These are phyloP conservation scores for Riptortus pedestris DNA, from an alignment of 1,140 invertebrate genomes.

Conservation along the genomic window DNA sequence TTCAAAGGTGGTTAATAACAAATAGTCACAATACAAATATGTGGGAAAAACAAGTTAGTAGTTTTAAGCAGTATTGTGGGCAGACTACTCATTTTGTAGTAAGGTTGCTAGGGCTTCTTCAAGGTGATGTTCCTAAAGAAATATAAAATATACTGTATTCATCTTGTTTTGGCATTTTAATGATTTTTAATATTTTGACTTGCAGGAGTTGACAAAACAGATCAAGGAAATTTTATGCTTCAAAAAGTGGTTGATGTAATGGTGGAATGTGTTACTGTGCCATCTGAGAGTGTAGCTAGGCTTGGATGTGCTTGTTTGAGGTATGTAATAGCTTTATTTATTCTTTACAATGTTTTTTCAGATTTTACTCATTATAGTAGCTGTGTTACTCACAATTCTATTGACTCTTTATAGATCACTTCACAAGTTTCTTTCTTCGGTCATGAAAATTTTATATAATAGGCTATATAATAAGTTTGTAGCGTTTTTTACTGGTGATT, in stretches of 20 bases:
- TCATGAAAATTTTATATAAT: no score
- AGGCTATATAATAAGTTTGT: no score
- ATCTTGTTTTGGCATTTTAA: not conserved
- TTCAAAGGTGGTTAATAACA: conserved; percentile 74
- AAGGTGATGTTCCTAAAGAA: conserved; percentile 37
- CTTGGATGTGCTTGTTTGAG: conserved; percentile 85
- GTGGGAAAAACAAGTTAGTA: conserved; percentile 64
- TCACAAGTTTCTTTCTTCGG: no score
- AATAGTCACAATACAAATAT: conserved; percentile 43
- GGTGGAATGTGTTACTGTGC: conserved; percentile 81
- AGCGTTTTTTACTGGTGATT: no score
- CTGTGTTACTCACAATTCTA: no score
- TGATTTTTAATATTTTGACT: not conserved
- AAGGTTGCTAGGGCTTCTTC: conserved; percentile 55
- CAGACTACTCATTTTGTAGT: conserved; percentile 84
- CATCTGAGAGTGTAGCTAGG: conserved; percentile 74
- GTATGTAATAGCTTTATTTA: conserved; percentile 35
- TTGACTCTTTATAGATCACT: no score
- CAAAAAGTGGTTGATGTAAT: conserved; percentile 78
- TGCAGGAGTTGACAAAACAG: conserved; percentile 27
- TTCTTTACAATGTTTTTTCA: not conserved
- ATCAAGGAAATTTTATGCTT: conserved; percentile 59
- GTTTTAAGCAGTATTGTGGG: conserved; percentile 88
- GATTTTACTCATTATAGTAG: not conserved
- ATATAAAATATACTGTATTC: not conserved